Base-by-base conservation (phyloP, 1,140 invertebrate species). In the Nasonia longicornis region DNA sequence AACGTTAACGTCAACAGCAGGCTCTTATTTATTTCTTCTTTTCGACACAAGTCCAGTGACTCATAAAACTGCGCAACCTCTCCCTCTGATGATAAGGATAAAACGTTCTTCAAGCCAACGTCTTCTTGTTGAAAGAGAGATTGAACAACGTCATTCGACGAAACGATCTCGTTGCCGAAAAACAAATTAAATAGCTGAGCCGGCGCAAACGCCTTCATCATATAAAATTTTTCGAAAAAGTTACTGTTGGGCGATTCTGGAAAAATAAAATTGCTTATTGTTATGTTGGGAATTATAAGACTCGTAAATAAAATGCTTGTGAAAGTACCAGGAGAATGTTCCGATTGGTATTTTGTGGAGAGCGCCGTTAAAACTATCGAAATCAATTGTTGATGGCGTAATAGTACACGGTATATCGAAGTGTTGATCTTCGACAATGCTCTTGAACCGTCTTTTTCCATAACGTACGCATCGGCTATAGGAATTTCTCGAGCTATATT, bases 391-490 rank as follows among this genome's bases (percentile, higher is more conserved):
- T 81, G 74, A 11, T 77, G 52, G 26, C 35, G n/a, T 26, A 81
- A 22, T 52, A 48, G 3, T 45, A 63, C 16, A 42, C 31, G 20
- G 11, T 38, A 29, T n/a, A 64, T 26, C 16, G 48, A 31, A n/a
- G 42, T 1, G 48, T 72, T 81, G 1, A 71, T 29, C 14, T 42
- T 77, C 29, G 31, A 29, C 10, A 22, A 1, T 22, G 69, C 4
- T 66, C 22, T 66, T 48, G 42, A 10, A 45, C 29, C 6, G 1
- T 77, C 67, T 77, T 73, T 81, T 73, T 81, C 80, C 52, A 81
- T 76, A 48, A 81, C n/a, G 66, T 81, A 81, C 8, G 26, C 74
- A 81, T 77, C 48, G 14, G 69, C 74, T n/a, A 31, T 35, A n/a
- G 74, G 80, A 31, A 81, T 77, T n/a, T 1, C 10, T 45, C 52